Base-by-base conservation (phyloP, 2,797 vertebrate genomes). In the Gymnocypris eckloni region DNA sequence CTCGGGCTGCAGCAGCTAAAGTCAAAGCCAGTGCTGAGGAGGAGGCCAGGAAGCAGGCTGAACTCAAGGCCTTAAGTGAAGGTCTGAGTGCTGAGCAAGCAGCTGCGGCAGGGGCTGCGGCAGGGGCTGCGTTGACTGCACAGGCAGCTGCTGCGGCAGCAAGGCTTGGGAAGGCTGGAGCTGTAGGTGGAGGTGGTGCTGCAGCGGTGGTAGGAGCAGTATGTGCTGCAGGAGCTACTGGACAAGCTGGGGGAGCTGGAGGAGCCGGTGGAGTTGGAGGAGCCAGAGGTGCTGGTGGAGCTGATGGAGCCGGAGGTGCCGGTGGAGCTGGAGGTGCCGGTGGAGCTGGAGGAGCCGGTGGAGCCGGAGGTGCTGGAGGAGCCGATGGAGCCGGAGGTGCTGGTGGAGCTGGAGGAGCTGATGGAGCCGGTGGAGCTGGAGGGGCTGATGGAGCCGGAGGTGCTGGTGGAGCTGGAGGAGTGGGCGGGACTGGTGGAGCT, bases 11-110 rank as follows among this genome's bases (percentile, higher is more conserved):
- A 13, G 91, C 75, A 83, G 78, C 91, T 39, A 87, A 80, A 15
- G 92, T 86, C 39, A 92, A 89, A 76, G 84, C 81, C 6, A n/a
- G 84, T 66, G 87, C 83, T 61, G 77, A 85, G 16, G 88, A 79
- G 0, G 91, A 79, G 54, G 79, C 92, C 41, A 94, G 91, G 79
- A 94, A 52, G 28, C 86, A 85, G 10, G 93, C 89, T 41, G 92
- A 90, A 67, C 83, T 66, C 6, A 82, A 80, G 22, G 86, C 84
- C 22, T 75, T 50, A 41, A 81, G 59, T 16, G 61, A 75, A 18
- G 86, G 75, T 3, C 43, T 84, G 33, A 88, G 81, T 87, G 59
- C 86, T 37, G 37, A 75, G 43, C 52, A 86, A 48, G 72, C 79
- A 39, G 90, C 87, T 9, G 84, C 84, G 2, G 87, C 81, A 6